These are phyloP conservation scores for Somateria mollissima DNA, from an alignment of 2,797 vertebrate species.

Conservation along the genomic window DNA sequence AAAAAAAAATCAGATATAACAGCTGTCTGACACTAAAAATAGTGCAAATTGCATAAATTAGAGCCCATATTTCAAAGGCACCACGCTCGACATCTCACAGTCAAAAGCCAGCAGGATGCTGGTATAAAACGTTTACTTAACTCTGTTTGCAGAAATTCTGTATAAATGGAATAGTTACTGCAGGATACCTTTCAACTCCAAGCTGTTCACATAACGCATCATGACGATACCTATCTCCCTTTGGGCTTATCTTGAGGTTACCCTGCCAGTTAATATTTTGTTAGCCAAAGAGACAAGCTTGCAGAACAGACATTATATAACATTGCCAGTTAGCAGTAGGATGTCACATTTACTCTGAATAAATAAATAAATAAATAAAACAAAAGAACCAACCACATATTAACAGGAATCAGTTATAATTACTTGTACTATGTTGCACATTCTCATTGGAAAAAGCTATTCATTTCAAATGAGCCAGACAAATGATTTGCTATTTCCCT, in stretches of 20 bases:
- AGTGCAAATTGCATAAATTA: conserved; percentile 71
- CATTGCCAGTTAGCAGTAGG: conserved; percentile 66
- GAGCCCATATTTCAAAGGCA: conserved; percentile 64
- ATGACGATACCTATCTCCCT: conserved; percentile 69
- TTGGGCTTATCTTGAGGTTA: conserved; percentile 75
- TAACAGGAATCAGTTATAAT: conserved; percentile 61
- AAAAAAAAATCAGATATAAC: background rate
- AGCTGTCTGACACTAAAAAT: conserved; percentile 74
- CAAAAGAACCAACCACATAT: background rate
- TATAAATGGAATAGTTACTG: conserved; percentile 77
- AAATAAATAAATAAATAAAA: too few relatives aligned
- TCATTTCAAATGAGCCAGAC: background rate
- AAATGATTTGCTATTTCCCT: conserved; percentile 50
- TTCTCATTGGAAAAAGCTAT: conserved; percentile 41
- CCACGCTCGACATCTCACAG: conserved; percentile 60
- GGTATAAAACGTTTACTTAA: conserved; percentile 72
- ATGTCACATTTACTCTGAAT: conserved; percentile 48
- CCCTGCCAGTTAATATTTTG: conserved; percentile 73
- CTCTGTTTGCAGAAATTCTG: conserved; percentile 73
- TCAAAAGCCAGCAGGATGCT: conserved; percentile 76
- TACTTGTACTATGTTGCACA: conserved; percentile 36
- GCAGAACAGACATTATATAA: conserved; percentile 61
- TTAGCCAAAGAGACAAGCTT: conserved; percentile 65
- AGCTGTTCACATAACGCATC: conserved; percentile 72
- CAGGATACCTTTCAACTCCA: conserved; percentile 78